Percentiles rank a stretch among this genome's conserved stretches.
phyloP scores from a whole-genome alignment of 2,113 vertebrate genomes.

The Rana temporaria region DNA sequence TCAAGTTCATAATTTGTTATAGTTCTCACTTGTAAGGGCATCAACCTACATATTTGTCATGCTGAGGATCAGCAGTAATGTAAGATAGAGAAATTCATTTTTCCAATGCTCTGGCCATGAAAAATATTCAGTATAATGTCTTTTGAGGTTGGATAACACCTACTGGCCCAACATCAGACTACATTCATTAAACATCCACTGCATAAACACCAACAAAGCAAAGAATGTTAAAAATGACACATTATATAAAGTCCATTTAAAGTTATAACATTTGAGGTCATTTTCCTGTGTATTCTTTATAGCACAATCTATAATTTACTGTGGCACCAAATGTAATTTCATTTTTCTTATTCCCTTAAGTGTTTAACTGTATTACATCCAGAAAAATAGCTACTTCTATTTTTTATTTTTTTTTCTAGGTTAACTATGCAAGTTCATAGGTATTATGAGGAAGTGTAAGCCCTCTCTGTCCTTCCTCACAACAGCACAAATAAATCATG shows the following conservation, averaged over 20 bases:
- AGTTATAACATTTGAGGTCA: not conserved
- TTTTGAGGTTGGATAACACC: slow-evolving; percentile 21
- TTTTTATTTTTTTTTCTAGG: slow-evolving; percentile 68
- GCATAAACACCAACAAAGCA: not conserved
- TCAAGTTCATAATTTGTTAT: too few species aligned
- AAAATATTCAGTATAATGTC: not conserved
- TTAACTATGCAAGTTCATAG: slow-evolving; percentile 80
- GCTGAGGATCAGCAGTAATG: too few species aligned
- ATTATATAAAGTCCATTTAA: not conserved
- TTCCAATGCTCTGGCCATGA: too few species aligned
- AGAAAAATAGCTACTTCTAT: slow-evolving; percentile 1
- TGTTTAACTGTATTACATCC: slow-evolving; percentile 33
- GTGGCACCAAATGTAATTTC: not conserved
- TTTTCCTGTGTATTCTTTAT: not conserved
- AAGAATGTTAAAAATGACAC: not conserved
- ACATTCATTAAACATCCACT: not conserved
- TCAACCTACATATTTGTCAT: too few species aligned
- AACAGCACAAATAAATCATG: slow-evolving; percentile 99
- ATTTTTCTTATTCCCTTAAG: slow-evolving; percentile 22
- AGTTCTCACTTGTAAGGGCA: too few species aligned
- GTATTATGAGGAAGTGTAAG: slow-evolving; percentile 90
- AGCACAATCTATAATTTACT: not conserved
- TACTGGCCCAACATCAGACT: slow-evolving; percentile 28
- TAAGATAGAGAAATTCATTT: too few species aligned
- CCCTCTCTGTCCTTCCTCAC: slow-evolving; percentile 95